Conservation (phyloP, 2,888 invertebrate species). For the Hesperia comma region DNA sequence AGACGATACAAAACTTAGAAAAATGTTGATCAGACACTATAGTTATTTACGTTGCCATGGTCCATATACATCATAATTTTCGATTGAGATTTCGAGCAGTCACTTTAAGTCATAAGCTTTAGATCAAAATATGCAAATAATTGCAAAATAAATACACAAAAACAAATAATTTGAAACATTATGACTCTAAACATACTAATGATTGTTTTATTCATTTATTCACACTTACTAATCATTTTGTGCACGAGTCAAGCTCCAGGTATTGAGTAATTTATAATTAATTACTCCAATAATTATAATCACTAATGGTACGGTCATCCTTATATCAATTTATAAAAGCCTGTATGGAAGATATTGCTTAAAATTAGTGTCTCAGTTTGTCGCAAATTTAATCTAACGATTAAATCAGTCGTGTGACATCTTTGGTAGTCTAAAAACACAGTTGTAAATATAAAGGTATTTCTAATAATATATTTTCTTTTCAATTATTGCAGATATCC, state of each 20-base stretch:
- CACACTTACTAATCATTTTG: conserved; percentile 64
- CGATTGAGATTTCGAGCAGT: conserved; percentile 54
- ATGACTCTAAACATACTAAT: conserved; percentile 44
- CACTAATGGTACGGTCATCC: conserved; percentile 38
- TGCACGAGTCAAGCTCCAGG: conserved; percentile 58
- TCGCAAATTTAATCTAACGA: conserved; percentile 48
- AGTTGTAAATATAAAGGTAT: conserved; percentile 45
- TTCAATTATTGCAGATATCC: conserved; percentile 42
- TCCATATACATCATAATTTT: conserved; percentile 67
- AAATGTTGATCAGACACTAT: conserved; percentile 81
- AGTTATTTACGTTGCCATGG: conserved; percentile 72
- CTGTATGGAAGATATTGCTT: conserved; percentile 40
- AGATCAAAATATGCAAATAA: conserved; percentile 41
- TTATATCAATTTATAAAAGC: conserved; percentile 39
- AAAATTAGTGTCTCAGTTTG: conserved; percentile 38
- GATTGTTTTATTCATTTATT: conserved; percentile 40
- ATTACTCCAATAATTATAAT: conserved; percentile 36
- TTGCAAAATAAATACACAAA: conserved; percentile 35
- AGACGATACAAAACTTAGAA: conserved; percentile 52
- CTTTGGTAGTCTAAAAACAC: conserved; percentile 70
- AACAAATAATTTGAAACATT: conserved; percentile 35
- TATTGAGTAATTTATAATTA: conserved; percentile 35
- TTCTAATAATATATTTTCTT: conserved; percentile 45
- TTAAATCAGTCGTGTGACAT: conserved; percentile 62
- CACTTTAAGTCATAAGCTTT: conserved; percentile 29